These are phyloP conservation scores for Australoheros scitulus DNA, from an alignment of 2,113 vertebrate genomes.

Conservation along the genomic window DNA sequence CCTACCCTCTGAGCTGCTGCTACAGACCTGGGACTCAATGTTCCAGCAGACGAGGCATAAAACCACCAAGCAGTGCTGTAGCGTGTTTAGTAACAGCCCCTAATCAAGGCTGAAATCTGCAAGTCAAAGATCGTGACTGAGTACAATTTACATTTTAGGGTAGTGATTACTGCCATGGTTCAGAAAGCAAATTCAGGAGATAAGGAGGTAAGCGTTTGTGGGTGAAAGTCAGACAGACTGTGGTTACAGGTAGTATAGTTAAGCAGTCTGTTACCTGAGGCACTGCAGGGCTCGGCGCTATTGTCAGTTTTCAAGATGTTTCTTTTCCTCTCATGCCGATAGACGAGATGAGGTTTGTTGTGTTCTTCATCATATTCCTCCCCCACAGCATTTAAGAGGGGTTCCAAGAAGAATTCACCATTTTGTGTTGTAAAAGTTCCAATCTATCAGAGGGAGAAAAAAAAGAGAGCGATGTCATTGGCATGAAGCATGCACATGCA, in stretches of 20 bases:
- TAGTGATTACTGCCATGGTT: constrained; percentile 21
- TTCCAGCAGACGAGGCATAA: constrained; percentile 25
- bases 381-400: constrained; percentile 84
- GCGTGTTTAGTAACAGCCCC: constrained; percentile 47
- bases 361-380: constrained; percentile 88
- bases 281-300: constrained; percentile 78
- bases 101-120: constrained; percentile 56
- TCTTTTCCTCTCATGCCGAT: constrained; percentile 82
- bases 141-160: constrained; percentile 52
- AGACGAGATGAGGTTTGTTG: constrained; percentile 95
- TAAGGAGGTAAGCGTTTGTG: constrained; percentile 41
- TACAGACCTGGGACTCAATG: constrained; percentile 12
- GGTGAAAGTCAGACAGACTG: constrained; percentile 62
- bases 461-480: constrained; percentile 24
- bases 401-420: constrained; percentile 95
- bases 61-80: constrained; percentile 41
- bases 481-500: background rate
- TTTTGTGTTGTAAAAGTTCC: constrained; percentile 87
- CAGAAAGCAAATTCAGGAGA: constrained; percentile 49
- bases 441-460: constrained; percentile 43
- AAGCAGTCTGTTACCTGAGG: constrained; percentile 87
- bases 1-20: constrained; percentile 33
- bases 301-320: constrained; percentile 52
- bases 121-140: constrained; percentile 56
- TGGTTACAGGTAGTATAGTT: constrained; percentile 46